Percentiles rank a stretch among this genome's conserved stretches.
Evolutionary conservation across 2,888 invertebrate species (phyloP).

Genomic region (Harpagoxenus sublaevis): DNA sequence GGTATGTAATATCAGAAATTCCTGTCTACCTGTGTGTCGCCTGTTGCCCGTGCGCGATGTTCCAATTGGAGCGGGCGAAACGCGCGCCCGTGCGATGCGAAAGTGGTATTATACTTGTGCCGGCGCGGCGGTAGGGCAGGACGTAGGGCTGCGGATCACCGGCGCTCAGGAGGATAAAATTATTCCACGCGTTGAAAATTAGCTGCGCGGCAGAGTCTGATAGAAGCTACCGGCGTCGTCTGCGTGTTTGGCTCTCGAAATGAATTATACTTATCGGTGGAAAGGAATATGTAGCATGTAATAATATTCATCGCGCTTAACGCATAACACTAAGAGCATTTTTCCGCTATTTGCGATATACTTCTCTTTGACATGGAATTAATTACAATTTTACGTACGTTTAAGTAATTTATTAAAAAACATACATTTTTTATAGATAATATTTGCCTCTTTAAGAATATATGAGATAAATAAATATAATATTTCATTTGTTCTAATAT

Average conservation of each 20-base stretch:
- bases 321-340: background rate
- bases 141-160: constrained; percentile 43
- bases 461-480: background rate
- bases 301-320: background rate
- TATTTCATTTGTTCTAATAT: background rate
- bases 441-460: background rate
- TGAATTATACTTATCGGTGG: background rate
- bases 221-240: background rate
- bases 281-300: background rate
- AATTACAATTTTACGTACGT: background rate
- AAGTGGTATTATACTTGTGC: constrained; percentile 73
- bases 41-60: constrained; percentile 75
- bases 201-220: constrained; percentile 25
- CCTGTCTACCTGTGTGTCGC: constrained; percentile 81
- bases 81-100: constrained; percentile 67
- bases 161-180: constrained; percentile 65
- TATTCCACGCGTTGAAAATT: constrained; percentile 65
- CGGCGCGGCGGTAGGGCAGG: constrained; percentile 40
- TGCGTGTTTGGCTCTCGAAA: background rate
- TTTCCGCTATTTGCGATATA: background rate
- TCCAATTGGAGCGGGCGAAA: constrained; percentile 72
- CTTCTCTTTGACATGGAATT: background rate
- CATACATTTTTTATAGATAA: background rate
- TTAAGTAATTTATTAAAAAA: background rate
- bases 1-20: constrained; percentile 84